phyloP scores from a whole-genome alignment of 2,113 vertebrate genomes.

The Upupa epops region DNA sequence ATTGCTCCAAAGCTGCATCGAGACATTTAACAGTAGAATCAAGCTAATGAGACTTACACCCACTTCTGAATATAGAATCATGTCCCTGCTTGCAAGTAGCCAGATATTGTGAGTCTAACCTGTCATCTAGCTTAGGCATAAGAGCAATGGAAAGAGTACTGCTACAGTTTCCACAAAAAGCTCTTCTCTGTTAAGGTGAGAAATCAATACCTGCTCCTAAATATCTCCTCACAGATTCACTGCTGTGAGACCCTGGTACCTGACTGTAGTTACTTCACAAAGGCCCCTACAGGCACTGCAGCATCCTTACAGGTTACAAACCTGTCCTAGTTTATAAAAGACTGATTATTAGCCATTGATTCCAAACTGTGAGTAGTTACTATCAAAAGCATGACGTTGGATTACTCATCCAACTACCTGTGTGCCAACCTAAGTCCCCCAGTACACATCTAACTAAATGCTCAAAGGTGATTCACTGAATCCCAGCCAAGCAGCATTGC shows the following conservation, averaged over 20 bases:
- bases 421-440: neutral
- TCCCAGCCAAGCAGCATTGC: neutral
- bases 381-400: neutral
- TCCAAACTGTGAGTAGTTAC: neutral
- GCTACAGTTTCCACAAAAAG: neutral
- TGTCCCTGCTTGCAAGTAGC: neutral
- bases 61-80: neutral
- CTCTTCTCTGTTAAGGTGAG: neutral
- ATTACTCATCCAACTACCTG: neutral
- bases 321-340: neutral
- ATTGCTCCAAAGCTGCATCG: neutral
- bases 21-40: neutral
- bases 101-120: neutral
- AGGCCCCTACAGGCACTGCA: neutral
- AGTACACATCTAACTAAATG: neutral
- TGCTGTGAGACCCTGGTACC: neutral
- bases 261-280: neutral
- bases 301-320: neutral
- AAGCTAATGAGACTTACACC: neutral
- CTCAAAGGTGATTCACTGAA: neutral
- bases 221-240: no score
- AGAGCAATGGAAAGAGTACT: neutral
- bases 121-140: neutral
- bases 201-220: neutral
- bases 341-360: neutral